Base-by-base conservation (phyloP, 2,888 invertebrate genomes). In the Drosophila suboccidentalis region DNA sequence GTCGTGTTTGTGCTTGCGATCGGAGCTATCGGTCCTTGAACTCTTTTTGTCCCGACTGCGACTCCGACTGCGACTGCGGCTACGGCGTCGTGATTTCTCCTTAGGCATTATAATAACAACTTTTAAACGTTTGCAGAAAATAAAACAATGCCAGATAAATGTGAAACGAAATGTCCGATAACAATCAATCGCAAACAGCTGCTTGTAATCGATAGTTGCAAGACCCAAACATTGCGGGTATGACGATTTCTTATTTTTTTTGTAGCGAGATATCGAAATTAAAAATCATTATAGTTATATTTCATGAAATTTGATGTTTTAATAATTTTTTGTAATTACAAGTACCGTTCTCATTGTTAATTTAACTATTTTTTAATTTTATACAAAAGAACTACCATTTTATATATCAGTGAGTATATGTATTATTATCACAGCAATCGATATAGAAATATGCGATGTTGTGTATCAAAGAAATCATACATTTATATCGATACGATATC, bases 31-130 rank as follows among this genome's bases (percentile, higher is more conserved):
- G 0, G 44, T 13, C 13, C 19, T 43, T 22, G 72, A 57, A 1
- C 34, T 51, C 4, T 74, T 70, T n/a, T 38, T 59, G 5, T 74
- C 74, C 2, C 51, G 59, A 39, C 70, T 78, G 19, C 79, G 67
- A 58, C 78, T 78, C 1, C 65, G 57, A 58, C 78, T 78, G 4
- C 66, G 58, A 4, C 58, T 63, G 0, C 76, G 74, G 15, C 58
- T 63, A 0, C 76, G 74, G 15, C 59, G 74, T 13, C 84, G 61
- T 10, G 71, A 74, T n/a, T 72, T 86, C 13, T 76, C 81, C 15
- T 75, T 88, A 13, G 85, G 85, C 85, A 85, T 85, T n/a, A 8
- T 70, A 43, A 43, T 36, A 34, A 55, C 22, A 22, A 39, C 5
- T 60, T 19, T 26, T 38, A 68, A 65, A 64, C 71, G 75, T 70